Evolutionary conservation across 2,797 vertebrate species (phyloP).

Genomic region (Myiothlypis chrysogaster): DNA sequence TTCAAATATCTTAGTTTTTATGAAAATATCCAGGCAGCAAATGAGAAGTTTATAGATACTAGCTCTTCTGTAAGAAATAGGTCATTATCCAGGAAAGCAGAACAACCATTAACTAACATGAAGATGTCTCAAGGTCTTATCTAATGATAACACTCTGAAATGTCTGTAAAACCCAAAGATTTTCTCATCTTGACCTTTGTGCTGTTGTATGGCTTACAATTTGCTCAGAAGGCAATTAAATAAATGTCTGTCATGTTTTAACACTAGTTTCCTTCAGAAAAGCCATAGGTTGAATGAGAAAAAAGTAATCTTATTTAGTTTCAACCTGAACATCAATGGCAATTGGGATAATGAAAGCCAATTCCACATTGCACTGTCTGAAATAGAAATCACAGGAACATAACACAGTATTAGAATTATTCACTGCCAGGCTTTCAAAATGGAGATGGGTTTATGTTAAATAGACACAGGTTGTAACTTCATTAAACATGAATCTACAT

Average conservation of each 20-base stretch:
- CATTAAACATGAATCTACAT: neutral
- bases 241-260: slow-evolving; percentile 18
- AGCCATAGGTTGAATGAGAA: neutral
- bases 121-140: slow-evolving; percentile 37
- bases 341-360: neutral
- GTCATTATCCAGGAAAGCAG: slow-evolving; percentile 40
- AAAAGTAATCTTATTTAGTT: neutral
- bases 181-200: slow-evolving; percentile 19
- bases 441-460: neutral
- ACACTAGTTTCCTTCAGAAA: neutral
- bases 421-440: neutral
- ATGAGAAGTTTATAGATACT: slow-evolving; percentile 52
- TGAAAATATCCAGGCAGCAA: slow-evolving; percentile 37
- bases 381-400: slow-evolving; percentile 20
- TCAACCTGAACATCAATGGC: neutral
- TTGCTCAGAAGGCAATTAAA: slow-evolving; percentile 44
- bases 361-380: slow-evolving; percentile 8
- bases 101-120: neutral
- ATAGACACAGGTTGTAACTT: neutral
- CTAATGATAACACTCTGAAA: slow-evolving; percentile 27
- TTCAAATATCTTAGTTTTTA: neutral
- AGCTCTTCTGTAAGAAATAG: slow-evolving; percentile 24
- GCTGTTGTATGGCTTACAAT: slow-evolving; percentile 13
- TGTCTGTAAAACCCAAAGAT: neutral
- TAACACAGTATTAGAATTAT: neutral